Evolutionary conservation across 2,797 vertebrate genomes (phyloP).

Genomic region (Distichodus sexfasciatus): DNA sequence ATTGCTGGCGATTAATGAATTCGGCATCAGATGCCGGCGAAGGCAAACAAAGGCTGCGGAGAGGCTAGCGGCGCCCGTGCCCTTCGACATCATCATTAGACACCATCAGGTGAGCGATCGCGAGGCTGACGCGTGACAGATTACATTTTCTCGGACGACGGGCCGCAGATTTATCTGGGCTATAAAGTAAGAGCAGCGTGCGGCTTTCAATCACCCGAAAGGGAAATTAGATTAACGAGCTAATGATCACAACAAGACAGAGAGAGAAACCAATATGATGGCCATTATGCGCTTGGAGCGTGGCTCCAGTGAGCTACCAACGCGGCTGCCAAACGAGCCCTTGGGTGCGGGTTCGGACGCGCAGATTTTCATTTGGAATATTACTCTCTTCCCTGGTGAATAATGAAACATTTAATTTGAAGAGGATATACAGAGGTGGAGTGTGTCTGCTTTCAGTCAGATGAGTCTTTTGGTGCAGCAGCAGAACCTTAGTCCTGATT

Average conservation of each 20-base stretch:
- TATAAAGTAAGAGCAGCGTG: slow-evolving; percentile 74
- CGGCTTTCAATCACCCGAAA: slow-evolving; percentile 76
- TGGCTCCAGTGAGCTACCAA: background rate
- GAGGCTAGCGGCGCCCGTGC: slow-evolving; percentile 45
- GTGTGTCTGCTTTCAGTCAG: slow-evolving; percentile 27
- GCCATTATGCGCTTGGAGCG: slow-evolving; percentile 13
- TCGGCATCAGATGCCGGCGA: slow-evolving; percentile 73
- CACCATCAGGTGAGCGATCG: slow-evolving; percentile 66
- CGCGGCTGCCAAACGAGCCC: background rate
- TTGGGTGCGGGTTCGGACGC: background rate
- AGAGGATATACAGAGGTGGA: background rate
- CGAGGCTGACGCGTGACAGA: slow-evolving; percentile 73
- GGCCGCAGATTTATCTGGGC: slow-evolving; percentile 77
- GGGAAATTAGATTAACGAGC: slow-evolving; percentile 77
- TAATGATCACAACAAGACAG: slow-evolving; percentile 64
- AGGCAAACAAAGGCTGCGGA: slow-evolving; percentile 71
- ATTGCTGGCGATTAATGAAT: slow-evolving; percentile 75
- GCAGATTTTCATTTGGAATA: background rate
- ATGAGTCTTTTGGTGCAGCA: slow-evolving; percentile 19
- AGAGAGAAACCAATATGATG: slow-evolving; percentile 41
- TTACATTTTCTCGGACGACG: slow-evolving; percentile 74
- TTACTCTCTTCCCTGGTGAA: background rate
- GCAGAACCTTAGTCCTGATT: slow-evolving; percentile 22
- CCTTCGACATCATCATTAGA: slow-evolving; percentile 75
- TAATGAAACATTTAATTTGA: slow-evolving; percentile 9